Base-by-base conservation (phyloP, 2,113 vertebrate species). In the Syrmaticus mikado region DNA sequence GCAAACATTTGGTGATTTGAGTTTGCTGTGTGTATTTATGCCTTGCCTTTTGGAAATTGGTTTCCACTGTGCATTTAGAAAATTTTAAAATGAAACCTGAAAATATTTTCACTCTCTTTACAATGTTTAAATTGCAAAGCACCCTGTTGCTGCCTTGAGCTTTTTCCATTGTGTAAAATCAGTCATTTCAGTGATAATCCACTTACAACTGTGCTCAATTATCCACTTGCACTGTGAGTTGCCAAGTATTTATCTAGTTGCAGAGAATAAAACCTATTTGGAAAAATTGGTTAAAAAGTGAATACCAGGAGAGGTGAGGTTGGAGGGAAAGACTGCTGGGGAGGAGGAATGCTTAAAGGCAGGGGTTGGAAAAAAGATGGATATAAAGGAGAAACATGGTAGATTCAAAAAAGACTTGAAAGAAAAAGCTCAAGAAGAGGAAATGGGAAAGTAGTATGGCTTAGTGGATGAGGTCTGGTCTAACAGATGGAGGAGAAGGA, bases 111-210 rank as follows among this genome's bases (percentile, higher is more conserved):
- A 60, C 45, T 81, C 72, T 88, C 82, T 90, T 90, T 94, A 81
- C 80, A 90, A 9, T 85, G 71, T 94, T 94, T 90, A 83, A 92
- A 94, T 92, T 89, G 72, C 91, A 92, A 91, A 93, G 89, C 85
- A 90, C 90, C 96, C 94, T 88, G 87, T 91, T 93, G 94, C 89
- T 95, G 89, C 90, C 91, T 90, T 95, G 91, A 96, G 91, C 87
- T 94, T 91, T 93, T 77, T 78, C 48, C 66, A 18, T 46, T 94
- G 85, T 88, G 77, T 68, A 88, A 91, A 95, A 93, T 95, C 76
- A 93, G 85, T 95, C 77, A 90, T 94, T 96, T 94, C 82, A 75
- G 83, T 89, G 89, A 67, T 94, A 94, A 96, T 93, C 94, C 92
- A 91, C 85, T 96, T 90, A 90, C 57, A 90, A 94, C 89, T 91